Evolutionary conservation across 2,113 vertebrate genomes (phyloP), one percentile per base, ranked within the genome.

Genomic region (Urocynchramus pylzowi): DNA sequence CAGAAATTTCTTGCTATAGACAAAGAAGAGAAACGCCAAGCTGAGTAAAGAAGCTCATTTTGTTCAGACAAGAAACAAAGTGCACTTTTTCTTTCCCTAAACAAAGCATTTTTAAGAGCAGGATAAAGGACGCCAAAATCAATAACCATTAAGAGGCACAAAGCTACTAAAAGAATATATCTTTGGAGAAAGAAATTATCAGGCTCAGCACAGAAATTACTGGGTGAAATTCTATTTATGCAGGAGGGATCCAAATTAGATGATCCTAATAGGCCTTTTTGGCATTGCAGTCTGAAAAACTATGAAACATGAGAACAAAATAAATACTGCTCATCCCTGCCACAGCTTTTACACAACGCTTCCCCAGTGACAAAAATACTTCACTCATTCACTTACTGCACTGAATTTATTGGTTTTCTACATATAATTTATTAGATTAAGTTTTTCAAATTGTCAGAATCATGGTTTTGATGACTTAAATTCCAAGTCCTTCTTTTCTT

Each of bases 71-170:
- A 95, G 73, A 87, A 96, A 92, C 70, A 93, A 96, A 95, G 81
- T 68, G 53, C 59, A 91, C n/a, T 83, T 94, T 88, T 93, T 96
- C 70, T 50, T 60, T 56, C n/a, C 79, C 73, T 59, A 93, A 96
- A 61, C 69, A 94, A 94, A 87, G 42, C 44, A 79, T 89, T 84
- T 95, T 92, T 82, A 94, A 96, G 42, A 87, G 71, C 65, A 95
- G 89, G 59, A 88, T 85, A 61, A 50, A 92, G 50, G 73, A 85
- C 22, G 22, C 31, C 92, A 91, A 87, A 97, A 97, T 96, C 95
- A 95, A 96, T 94, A 96, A 90, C 41, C 61, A 92, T 76, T 95
- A 96, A 95, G 47, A 94, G 87, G 64, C 12, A 93, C 84, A 94
- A 97, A 63, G n/a, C 79, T 90, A 69, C 71, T 90, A 86, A 90